A percentile compares a stretch with the other conserved stretches of the same genome.
phyloP scores from a whole-genome alignment of 2,797 vertebrate genomes.

The Girardinus metallicus region DNA sequence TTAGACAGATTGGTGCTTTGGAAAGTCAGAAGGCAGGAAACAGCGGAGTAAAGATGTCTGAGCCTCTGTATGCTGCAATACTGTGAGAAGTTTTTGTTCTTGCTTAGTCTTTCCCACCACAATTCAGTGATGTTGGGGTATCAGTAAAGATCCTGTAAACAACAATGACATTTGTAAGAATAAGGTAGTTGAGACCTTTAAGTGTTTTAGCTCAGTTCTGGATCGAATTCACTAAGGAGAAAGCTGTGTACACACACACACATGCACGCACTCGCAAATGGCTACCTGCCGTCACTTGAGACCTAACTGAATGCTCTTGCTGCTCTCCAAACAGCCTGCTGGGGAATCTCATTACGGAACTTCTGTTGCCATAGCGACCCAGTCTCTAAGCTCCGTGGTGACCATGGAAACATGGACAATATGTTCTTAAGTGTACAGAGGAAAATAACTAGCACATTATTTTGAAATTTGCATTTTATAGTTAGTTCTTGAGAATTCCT shows the following conservation, averaged over 20 bases:
- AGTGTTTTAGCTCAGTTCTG: slow-evolving; percentile 41
- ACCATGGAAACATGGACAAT: slow-evolving; percentile 72
- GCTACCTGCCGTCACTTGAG: slow-evolving; percentile 63
- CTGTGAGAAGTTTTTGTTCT: too few species aligned
- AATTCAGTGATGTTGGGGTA: neutral
- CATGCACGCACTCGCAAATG: slow-evolving; percentile 21
- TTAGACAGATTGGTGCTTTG: neutral
- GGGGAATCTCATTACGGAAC: slow-evolving; percentile 78
- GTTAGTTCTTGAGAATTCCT: neutral
- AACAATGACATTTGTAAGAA: neutral
- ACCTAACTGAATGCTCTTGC: slow-evolving; percentile 67
- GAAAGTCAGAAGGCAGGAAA: neutral
- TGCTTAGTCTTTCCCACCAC: neutral
- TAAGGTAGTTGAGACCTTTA: slow-evolving; percentile 8
- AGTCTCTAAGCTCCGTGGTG: slow-evolving; percentile 66
- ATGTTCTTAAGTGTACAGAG: slow-evolving; percentile 32
- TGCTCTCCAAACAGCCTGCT: slow-evolving; percentile 71
- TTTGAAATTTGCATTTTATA: slow-evolving; percentile 11
- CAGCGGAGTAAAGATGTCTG: neutral
- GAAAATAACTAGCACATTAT: slow-evolving; percentile 4
- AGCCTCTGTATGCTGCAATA: neutral
- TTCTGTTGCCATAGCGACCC: slow-evolving; percentile 75
- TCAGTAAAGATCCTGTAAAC: slow-evolving; percentile 17
- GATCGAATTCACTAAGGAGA: slow-evolving; percentile 34
- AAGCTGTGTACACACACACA: slow-evolving; percentile 36